A percentile compares a stretch with the other conserved stretches of the same genome.
phyloP scores from a whole-genome alignment of 2,797 vertebrate species.

The Malacoctenus gilli region DNA sequence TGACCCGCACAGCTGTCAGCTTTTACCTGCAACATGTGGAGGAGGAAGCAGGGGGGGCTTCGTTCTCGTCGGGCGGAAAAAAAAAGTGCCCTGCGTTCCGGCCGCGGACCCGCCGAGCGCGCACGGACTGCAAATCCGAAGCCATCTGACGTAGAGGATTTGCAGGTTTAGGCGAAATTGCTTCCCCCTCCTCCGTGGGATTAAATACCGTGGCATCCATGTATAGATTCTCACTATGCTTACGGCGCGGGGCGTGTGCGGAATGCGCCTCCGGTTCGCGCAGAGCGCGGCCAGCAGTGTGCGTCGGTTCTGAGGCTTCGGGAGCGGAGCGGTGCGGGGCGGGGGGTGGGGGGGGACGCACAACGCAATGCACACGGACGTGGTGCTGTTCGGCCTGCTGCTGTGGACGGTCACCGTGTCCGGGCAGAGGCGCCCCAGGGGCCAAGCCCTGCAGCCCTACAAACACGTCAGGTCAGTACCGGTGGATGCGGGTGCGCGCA shows the following conservation, averaged over 20 bases:
- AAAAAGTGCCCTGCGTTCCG: conserved; percentile 13
- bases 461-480: conserved; percentile 83
- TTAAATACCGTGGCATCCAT: conserved; percentile 82
- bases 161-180: conserved; percentile 88
- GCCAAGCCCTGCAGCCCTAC: conserved; percentile 76
- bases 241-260: conserved; percentile 69
- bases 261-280: conserved; percentile 75
- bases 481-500: no score
- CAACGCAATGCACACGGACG: conserved; percentile 84
- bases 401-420: conserved; percentile 80
- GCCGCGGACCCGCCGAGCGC: conserved; percentile 54
- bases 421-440: conserved; percentile 70
- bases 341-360: no score
- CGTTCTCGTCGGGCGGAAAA: not conserved
- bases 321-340: conserved; percentile 51
- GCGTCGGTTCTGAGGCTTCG: conserved; percentile 57
- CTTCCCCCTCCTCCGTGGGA: conserved; percentile 84
- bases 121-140: conserved; percentile 82
- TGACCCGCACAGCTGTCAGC: not conserved
- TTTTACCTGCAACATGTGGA: conserved; percentile 2
- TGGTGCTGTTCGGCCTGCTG: conserved; percentile 81
- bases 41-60: conserved; percentile 2
- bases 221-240: conserved; percentile 70
- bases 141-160: conserved; percentile 89
- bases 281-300: conserved; percentile 46